These are phyloP conservation scores for Hypena proboscidalis DNA, from an alignment of 2,888 invertebrate species.

Conservation along the genomic window DNA sequence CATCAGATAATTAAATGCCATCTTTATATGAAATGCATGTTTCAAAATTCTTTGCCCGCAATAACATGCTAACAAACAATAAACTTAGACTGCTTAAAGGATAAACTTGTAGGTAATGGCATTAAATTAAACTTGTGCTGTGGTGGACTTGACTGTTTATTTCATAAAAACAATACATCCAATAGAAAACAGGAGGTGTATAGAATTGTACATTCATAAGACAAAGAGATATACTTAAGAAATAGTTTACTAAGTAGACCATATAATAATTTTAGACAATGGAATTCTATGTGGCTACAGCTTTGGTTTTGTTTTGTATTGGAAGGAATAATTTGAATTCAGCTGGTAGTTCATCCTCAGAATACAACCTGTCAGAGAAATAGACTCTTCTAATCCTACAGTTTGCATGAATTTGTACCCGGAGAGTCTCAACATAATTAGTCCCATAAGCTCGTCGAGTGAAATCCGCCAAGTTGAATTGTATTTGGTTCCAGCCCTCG, in stretches of 20 bases:
- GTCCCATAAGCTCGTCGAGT: slow-evolving; percentile 98
- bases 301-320: slow-evolving; percentile 91
- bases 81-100: too few species aligned
- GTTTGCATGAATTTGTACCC: slow-evolving; percentile 98
- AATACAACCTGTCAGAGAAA: slow-evolving; percentile 96
- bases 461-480: slow-evolving; percentile 98
- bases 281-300: slow-evolving; percentile 74
- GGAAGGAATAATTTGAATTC: slow-evolving; percentile 98
- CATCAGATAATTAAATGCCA: too few species aligned
- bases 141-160: slow-evolving; percentile 13
- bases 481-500: slow-evolving; percentile 98
- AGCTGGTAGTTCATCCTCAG: slow-evolving; percentile 97
- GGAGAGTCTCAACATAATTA: slow-evolving; percentile 95
- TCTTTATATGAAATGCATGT: too few species aligned
- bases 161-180: slow-evolving; percentile 18
- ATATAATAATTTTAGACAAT: slow-evolving; percentile 37
- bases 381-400: slow-evolving; percentile 95
- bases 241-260: slow-evolving; percentile 64
- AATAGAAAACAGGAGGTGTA: slow-evolving; percentile 49
- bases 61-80: too few species aligned
- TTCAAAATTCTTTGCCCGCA: too few species aligned
- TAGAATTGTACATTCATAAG: slow-evolving; percentile 52
- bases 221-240: slow-evolving; percentile 66
- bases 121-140: not conserved
- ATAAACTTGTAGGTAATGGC: too few species aligned